Conservation (phyloP, 2,888 invertebrate species). For the Ennomos quercinarius region DNA sequence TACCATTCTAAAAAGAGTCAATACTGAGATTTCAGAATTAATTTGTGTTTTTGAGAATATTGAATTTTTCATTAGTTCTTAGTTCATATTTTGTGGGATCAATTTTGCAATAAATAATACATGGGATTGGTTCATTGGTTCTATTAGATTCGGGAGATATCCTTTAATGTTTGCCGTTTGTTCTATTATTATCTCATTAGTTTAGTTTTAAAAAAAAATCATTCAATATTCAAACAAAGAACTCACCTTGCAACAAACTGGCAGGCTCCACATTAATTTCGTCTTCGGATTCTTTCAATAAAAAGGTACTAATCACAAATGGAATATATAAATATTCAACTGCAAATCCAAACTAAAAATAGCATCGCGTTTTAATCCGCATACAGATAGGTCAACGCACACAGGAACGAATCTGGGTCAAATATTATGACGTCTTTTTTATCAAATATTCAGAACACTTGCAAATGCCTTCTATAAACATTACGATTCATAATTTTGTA, state of each 20-base stretch:
- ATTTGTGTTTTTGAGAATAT: no score
- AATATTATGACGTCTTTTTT: slow-evolving; percentile 68
- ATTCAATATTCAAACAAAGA: slow-evolving; percentile 66
- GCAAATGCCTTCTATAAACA: slow-evolving; percentile 39
- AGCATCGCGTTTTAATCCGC: slow-evolving; percentile 79
- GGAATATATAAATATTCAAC: slow-evolving; percentile 82
- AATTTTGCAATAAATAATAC: no score
- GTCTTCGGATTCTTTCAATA: slow-evolving; percentile 54
- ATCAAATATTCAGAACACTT: slow-evolving; percentile 46
- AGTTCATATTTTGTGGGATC: no score
- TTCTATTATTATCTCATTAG: no score
- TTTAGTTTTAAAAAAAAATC: no score
- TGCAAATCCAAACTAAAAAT: slow-evolving; percentile 84
- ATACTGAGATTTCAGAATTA: no score
- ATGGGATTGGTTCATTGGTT: no score
- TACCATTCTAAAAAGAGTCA: no score
- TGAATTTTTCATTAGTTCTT: no score
- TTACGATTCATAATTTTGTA: slow-evolving; percentile 45
- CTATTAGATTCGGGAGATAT: no score
- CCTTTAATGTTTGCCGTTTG: no score
- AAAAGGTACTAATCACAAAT: slow-evolving; percentile 59
- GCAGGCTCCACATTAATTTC: slow-evolving; percentile 56
- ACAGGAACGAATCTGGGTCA: slow-evolving; percentile 80
- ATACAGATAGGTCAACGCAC: slow-evolving; percentile 84
- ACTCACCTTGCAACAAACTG: slow-evolving; percentile 65